Conservation (phyloP, 2,797 vertebrate genomes). For the Enteromius fasciolatus region DNA sequence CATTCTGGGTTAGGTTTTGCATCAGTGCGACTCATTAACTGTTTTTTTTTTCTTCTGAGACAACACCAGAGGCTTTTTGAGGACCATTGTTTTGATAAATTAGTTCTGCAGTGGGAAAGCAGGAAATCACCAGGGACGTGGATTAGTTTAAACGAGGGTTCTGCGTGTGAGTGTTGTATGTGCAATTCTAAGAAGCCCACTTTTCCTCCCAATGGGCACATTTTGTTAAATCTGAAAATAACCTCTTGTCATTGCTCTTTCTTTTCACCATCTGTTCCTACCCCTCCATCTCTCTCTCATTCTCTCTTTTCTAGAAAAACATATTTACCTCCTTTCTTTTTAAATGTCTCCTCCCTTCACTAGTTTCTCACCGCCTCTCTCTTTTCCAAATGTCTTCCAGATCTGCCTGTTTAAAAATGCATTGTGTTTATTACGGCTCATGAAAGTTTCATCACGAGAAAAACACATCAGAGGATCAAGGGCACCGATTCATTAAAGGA, state of each 20-base stretch:
- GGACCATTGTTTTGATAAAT: conserved; percentile 35
- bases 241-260: conserved; percentile 52
- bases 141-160: conserved; percentile 36
- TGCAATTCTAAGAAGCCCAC: conserved; percentile 40
- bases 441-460: conserved; percentile 70
- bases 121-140: conserved; percentile 33
- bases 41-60: not conserved
- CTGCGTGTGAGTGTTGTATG: conserved; percentile 25
- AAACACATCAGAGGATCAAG: conserved; percentile 52
- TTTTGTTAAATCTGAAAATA: conserved; percentile 52
- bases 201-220: conserved; percentile 37
- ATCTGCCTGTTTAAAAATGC: conserved; percentile 75
- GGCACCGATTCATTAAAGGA: conserved; percentile 49
- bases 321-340: conserved; percentile 20
- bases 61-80: conserved; percentile 15
- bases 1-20: not conserved
- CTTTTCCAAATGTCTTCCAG: conserved; percentile 37
- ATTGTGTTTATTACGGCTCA: conserved; percentile 80
- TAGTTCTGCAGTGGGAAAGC: conserved; percentile 12
- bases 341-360: conserved; percentile 21
- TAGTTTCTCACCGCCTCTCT: conserved; percentile 28
- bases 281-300: conserved; percentile 29
- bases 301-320: conserved; percentile 24
- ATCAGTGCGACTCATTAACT: conserved; percentile 1
- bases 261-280: conserved; percentile 44